phyloP scores from a whole-genome alignment of 1,140 invertebrate species.

The Zophobas morio region DNA sequence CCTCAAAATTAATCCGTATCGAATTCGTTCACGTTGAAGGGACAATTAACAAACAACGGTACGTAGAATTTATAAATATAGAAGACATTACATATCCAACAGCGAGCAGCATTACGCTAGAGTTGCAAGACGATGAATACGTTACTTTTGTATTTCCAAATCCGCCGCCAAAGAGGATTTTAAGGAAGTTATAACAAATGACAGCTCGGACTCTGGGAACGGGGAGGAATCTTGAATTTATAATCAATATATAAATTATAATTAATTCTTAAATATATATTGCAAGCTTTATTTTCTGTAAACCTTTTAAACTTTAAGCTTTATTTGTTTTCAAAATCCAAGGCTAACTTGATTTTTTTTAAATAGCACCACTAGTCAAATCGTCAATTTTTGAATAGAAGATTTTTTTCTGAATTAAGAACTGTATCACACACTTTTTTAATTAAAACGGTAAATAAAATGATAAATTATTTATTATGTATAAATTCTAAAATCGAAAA shows the following conservation, averaged over 20 bases:
- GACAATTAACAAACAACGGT: constrained; percentile 3
- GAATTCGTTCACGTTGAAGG: not conserved
- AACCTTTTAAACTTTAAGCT: no score
- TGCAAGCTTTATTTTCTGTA: no score
- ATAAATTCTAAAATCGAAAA: no score
- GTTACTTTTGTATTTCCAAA: constrained; percentile 7
- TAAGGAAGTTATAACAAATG: constrained; percentile 4
- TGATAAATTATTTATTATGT: no score
- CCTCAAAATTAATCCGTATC: not conserved
- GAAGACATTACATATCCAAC: constrained; percentile 14
- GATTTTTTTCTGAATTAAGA: no score
- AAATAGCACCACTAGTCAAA: no score
- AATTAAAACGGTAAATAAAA: no score
- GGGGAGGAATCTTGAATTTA: not conserved
- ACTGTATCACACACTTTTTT: no score
- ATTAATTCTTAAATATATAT: not conserved
- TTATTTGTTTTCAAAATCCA: no score
- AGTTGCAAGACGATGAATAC: constrained; percentile 9
- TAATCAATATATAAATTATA: not conserved
- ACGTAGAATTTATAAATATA: not conserved
- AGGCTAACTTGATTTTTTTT: no score
- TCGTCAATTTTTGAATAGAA: no score
- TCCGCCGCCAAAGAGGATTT: not conserved
- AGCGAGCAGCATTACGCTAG: not conserved
- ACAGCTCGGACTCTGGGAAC: not conserved